Base-by-base conservation (phyloP, 2,888 invertebrate species). In the Dinocampus coccinellae region DNA sequence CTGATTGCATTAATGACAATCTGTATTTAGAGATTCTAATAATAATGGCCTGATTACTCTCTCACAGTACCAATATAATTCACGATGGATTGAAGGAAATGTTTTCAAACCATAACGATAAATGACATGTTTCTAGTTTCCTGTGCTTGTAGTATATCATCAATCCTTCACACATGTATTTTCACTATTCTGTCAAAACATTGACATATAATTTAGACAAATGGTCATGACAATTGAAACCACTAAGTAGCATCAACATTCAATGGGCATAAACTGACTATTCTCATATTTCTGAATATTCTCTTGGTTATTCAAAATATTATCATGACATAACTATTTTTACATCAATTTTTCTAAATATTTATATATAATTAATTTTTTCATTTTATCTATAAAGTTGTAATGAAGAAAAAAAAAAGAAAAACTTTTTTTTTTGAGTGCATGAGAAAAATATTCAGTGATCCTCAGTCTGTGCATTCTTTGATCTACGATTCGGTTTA, bases 21-120 rank as follows among this genome's bases (percentile, higher is more conserved):
- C 78, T 73, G 74, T 72, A 73, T 78, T 81, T 74, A 71, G 71
- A 67, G 76, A 78, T 77, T 76, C 76, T 74, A 63, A 72, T 72
- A 74, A 72, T 72, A 74, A 70, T 65, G 76, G 66, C 68, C 71
- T 60, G 73, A 75, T 36, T 66, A 68, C 47, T 53, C 47, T 68
- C 61, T 73, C 71, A 70, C 74, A 72, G 75, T 73, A 70, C 57
- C 70, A 71, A 65, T 39, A 57, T 39, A 29, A 58, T 58, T 20
- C n/a, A 72, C 68, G 63, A 63, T 53, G 29, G 47, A 75, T 75
- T 47, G 69, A 67, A 71, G 57, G 39, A 11, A 39, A 47, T 47
- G 47, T n/a, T 16, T 47, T 16, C 1, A 47, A 47, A 73, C 70
- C 76, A 55, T 74, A 52, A 73, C 60, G 73, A 57, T 71, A 63